phyloP scores from a whole-genome alignment of 2,888 invertebrate species.

The Melangyna quadrimaculata region DNA sequence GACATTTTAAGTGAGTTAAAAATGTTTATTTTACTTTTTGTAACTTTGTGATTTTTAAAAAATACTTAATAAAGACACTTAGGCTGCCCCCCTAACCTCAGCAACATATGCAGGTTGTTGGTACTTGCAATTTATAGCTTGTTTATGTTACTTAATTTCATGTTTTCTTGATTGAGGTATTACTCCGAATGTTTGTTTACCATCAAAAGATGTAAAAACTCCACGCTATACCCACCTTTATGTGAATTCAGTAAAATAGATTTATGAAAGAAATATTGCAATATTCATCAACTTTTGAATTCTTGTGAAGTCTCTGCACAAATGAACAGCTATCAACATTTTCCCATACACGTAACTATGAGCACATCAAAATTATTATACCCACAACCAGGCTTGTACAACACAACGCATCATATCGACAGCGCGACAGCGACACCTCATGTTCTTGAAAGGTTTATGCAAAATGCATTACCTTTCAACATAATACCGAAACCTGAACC shows the following conservation, averaged over 20 bases:
- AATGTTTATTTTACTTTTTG: not conserved
- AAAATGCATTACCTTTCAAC: slow-evolving; percentile 12
- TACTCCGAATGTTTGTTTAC: not conserved
- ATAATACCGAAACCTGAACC: slow-evolving; percentile 6
- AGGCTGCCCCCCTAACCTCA: not conserved
- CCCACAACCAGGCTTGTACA: not conserved
- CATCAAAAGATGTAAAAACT: not conserved
- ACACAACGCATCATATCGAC: slow-evolving; percentile 3
- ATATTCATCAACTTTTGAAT: not conserved
- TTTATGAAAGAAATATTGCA: not conserved
- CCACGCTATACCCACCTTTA: not conserved
- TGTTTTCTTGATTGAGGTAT: not conserved
- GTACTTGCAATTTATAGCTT: not conserved
- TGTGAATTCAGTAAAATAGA: not conserved
- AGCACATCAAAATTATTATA: not conserved
- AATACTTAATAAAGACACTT: not conserved
- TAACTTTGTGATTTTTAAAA: not conserved
- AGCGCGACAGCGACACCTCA: not conserved
- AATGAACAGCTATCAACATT: not conserved
- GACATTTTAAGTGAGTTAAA: not conserved
- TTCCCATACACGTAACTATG: no score
- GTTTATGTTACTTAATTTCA: not conserved
- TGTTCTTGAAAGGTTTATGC: slow-evolving; percentile 26
- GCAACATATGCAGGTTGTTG: not conserved
- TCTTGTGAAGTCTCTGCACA: not conserved